Percentiles rank a stretch among this genome's conserved stretches.
These are phyloP conservation scores for Phalacrocorax pelagicus DNA, from an alignment of 2,113 vertebrate species.

Conservation along the genomic window DNA sequence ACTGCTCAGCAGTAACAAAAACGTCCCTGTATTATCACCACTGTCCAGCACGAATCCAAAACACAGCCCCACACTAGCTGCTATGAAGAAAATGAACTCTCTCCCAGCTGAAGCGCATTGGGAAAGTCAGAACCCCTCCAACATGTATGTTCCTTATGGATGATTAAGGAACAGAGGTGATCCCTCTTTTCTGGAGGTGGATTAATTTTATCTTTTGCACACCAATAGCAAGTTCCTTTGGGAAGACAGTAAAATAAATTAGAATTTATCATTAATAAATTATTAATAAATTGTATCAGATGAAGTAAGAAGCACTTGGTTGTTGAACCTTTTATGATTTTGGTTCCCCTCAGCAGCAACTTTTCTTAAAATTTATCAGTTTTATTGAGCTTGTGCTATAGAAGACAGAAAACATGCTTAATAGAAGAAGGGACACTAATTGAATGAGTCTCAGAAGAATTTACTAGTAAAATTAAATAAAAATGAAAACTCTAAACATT, in stretches of 20 bases:
- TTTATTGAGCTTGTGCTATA: background rate
- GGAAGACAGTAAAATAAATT: background rate
- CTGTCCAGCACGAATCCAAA: too few relatives aligned
- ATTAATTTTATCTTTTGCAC: background rate
- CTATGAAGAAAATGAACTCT: too few relatives aligned
- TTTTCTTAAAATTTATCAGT: background rate
- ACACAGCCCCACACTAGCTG: too few relatives aligned
- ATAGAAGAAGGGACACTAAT: background rate
- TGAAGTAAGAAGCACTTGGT: background rate
- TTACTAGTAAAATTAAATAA: background rate
- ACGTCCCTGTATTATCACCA: too few relatives aligned
- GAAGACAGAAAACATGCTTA: background rate
- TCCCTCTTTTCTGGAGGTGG: background rate
- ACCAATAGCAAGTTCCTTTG: background rate
- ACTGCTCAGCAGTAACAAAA: too few relatives aligned
- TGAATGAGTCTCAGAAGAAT: background rate
- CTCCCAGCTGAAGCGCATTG: too few relatives aligned
- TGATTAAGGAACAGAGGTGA: background rate
- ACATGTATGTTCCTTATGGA: rapidly evolving
- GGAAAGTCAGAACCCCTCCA: background rate
- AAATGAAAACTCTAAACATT: background rate
- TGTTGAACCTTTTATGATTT: background rate
- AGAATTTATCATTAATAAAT: background rate
- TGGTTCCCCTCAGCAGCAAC: background rate
- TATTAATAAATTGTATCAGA: background rate